Conservation (phyloP, 2,113 vertebrate species). For the Sapajus apella region DNA sequence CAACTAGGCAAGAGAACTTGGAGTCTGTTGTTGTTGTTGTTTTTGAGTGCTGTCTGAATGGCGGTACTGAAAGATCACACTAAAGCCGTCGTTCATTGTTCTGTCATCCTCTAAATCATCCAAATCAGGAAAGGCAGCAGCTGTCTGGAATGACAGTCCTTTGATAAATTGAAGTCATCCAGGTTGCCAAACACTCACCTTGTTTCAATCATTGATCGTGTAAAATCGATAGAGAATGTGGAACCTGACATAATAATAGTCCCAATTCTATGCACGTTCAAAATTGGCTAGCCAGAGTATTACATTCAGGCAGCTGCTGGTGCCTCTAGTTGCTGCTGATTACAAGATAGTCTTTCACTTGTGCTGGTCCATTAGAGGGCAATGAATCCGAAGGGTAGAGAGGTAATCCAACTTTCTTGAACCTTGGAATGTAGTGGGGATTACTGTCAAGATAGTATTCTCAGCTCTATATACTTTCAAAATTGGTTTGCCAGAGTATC, state of each 20-base stretch:
- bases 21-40: too few species aligned
- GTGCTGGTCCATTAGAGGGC: not conserved
- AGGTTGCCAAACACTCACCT: slow-evolving; percentile 77
- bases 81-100: slow-evolving; percentile 66
- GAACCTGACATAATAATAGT: slow-evolving; percentile 68
- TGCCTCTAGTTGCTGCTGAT: not conserved
- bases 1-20: not conserved
- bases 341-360: not conserved
- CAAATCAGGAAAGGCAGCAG: slow-evolving; percentile 73
- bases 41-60: slow-evolving; percentile 52
- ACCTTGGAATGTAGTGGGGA: slow-evolving; percentile 31
- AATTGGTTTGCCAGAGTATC: slow-evolving; percentile 45
- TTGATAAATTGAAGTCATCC: slow-evolving; percentile 77
- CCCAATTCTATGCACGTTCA: slow-evolving; percentile 57
- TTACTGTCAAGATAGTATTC: slow-evolving; percentile 64
- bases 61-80: slow-evolving; percentile 63
- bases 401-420: not conserved
- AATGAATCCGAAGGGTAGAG: not conserved
- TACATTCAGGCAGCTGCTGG: not conserved
- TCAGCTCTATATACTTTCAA: slow-evolving; percentile 46
- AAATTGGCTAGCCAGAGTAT: slow-evolving; percentile 54
- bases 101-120: slow-evolving; percentile 73
- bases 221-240: slow-evolving; percentile 78
- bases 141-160: slow-evolving; percentile 77
- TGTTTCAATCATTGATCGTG: slow-evolving; percentile 75